Evolutionary conservation across 2,888 invertebrate genomes (phyloP).

Genomic region (Synanthedon formicaeformis): DNA sequence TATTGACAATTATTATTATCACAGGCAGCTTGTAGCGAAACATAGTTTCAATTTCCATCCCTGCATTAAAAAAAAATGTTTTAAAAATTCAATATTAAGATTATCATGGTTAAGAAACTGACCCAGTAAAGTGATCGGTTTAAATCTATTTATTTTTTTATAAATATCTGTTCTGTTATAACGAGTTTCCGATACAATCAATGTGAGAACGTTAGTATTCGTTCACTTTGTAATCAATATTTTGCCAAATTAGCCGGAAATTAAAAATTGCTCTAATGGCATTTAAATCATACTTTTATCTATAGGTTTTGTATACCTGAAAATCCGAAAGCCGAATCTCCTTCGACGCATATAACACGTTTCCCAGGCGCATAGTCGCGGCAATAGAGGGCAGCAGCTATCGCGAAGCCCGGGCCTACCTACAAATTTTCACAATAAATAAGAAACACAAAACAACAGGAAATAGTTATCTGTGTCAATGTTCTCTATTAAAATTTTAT

Average conservation of each 20-base stretch:
- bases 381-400: constrained; percentile 92
- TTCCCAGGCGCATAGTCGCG: constrained; percentile 84
- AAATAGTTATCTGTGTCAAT: too few species aligned
- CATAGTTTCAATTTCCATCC: constrained; percentile 98
- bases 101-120: too few species aligned
- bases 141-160: too few species aligned
- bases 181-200: neutral
- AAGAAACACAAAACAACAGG: too few species aligned
- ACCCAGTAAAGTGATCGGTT: too few species aligned
- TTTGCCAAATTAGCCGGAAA: too few species aligned
- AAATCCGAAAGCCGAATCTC: constrained; percentile 98
- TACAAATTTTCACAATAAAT: constrained; percentile 13
- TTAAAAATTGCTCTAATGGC: neutral
- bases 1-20: constrained; percentile 91
- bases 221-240: too few species aligned
- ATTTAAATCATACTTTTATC: too few species aligned
- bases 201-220: neutral
- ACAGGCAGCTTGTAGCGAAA: constrained; percentile 93
- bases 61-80: constrained; percentile 36
- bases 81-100: too few species aligned
- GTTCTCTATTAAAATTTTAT: too few species aligned
- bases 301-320: constrained; percentile 72
- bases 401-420: constrained; percentile 90
- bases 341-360: constrained; percentile 92
- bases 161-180: neutral